Evolutionary conservation across 2,113 vertebrate species (phyloP).

Genomic region (Numida meleagris): DNA sequence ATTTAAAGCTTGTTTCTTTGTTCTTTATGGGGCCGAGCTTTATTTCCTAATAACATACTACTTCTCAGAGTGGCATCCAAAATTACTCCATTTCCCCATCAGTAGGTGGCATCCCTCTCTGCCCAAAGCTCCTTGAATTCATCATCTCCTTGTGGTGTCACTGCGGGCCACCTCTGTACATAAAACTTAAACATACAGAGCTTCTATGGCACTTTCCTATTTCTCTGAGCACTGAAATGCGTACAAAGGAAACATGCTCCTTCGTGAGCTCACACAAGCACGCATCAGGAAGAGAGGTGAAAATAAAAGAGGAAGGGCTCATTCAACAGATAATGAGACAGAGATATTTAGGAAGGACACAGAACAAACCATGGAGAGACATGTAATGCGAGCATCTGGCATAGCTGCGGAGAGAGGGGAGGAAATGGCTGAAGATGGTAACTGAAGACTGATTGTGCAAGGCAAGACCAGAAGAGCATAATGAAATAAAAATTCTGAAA

Average conservation of each 20-base stretch:
- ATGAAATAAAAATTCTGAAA: not conserved
- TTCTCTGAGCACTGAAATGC: conserved; percentile 5
- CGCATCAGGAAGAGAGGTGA: not conserved
- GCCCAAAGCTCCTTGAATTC: not conserved
- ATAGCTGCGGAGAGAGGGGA: not conserved
- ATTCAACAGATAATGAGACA: not conserved
- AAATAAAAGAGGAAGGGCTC: not conserved
- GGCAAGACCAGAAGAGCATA: not conserved
- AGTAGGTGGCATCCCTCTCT: not conserved
- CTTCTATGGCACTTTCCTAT: not conserved
- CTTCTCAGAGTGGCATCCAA: not conserved
- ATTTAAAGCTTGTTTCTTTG: not conserved
- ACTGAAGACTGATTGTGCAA: not conserved
- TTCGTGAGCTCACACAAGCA: not conserved
- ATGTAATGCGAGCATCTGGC: not conserved
- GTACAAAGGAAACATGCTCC: conserved; percentile 1
- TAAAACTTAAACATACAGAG: not conserved
- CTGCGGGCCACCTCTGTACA: not conserved
- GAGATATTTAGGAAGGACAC: not conserved
- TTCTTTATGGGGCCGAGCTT: not conserved
- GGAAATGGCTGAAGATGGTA: not conserved
- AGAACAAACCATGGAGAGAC: not conserved
- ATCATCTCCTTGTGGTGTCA: not conserved
- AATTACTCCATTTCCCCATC: conserved; percentile 3
- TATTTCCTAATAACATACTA: not conserved